Conservation (phyloP, 2,113 vertebrate species). For the Theristicus caerulescens region DNA sequence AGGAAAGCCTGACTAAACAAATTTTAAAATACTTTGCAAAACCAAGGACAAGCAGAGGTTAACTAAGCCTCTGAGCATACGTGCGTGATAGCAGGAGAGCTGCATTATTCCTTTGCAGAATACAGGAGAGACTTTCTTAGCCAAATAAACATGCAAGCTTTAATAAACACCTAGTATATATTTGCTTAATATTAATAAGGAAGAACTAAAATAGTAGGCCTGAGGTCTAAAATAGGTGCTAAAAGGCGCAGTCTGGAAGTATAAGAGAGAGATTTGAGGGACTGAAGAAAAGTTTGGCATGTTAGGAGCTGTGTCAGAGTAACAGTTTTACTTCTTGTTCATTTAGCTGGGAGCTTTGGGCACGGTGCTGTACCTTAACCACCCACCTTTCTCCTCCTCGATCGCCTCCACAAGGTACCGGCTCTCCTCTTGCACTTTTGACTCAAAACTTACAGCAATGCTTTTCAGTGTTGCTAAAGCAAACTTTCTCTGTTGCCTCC, state of each 20-base stretch:
- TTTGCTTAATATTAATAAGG: background rate
- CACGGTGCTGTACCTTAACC: background rate
- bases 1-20: slow-evolving; percentile 68
- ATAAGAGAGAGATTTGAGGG: background rate
- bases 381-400: slow-evolving; percentile 72
- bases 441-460: slow-evolving; percentile 78
- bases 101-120: background rate
- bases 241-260: background rate
- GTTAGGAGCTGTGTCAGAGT: background rate
- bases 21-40: slow-evolving; percentile 64
- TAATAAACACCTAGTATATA: background rate
- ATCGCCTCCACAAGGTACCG: slow-evolving; percentile 70
- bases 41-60: slow-evolving; percentile 66
- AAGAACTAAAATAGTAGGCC: background rate
- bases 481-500: slow-evolving; percentile 82
- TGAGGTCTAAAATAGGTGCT: background rate
- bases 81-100: background rate
- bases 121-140: background rate
- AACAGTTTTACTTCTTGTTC: background rate
- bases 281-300: background rate
- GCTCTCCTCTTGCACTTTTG: slow-evolving; percentile 80
- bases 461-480: slow-evolving; percentile 75
- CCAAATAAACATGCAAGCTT: background rate
- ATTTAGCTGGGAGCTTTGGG: background rate
- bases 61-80: background rate